These are phyloP conservation scores for Amphipoea lucens DNA, from an alignment of 2,888 invertebrate species.

Conservation along the genomic window DNA sequence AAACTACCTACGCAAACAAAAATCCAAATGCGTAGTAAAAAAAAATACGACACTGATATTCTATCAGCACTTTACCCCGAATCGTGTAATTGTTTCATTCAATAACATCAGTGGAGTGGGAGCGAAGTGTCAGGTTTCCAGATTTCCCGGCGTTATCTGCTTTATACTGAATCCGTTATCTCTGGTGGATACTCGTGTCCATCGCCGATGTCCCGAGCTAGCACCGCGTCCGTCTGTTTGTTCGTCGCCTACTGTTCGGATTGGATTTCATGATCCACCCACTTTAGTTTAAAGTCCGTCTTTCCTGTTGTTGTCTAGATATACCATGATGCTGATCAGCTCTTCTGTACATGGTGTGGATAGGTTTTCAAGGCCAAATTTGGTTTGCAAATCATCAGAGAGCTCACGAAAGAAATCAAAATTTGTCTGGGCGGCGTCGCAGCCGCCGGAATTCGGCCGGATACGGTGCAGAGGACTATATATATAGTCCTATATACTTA, in stretches of 20 bases:
- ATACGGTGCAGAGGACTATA: not conserved
- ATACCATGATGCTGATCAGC: not conserved
- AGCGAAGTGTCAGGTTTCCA: slow-evolving; percentile 36
- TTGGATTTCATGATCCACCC: slow-evolving; percentile 57
- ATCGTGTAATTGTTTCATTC: slow-evolving; percentile 10
- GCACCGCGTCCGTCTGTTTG: slow-evolving; percentile 46
- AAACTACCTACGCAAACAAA: slow-evolving; percentile 18
- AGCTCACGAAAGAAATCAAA: not conserved
- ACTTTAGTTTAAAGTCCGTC: slow-evolving; percentile 47
- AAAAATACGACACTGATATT: slow-evolving; percentile 12
- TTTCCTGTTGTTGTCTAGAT: slow-evolving; percentile 9
- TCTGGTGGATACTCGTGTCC: slow-evolving; percentile 49
- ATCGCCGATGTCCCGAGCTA: slow-evolving; percentile 61
- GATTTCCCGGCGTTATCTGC: slow-evolving; percentile 48
- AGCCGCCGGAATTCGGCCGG: not conserved
- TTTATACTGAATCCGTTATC: slow-evolving; percentile 56
- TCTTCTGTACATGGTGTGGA: not conserved
- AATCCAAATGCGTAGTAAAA: slow-evolving; percentile 22
- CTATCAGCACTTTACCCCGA: slow-evolving; percentile 32
- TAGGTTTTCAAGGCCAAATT: not conserved
- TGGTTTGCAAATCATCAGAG: not conserved
- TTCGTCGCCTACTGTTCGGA: slow-evolving; percentile 41
- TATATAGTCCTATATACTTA: not conserved
- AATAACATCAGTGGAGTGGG: slow-evolving; percentile 12
- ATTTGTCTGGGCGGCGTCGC: not conserved